phyloP scores from a whole-genome alignment of 2,888 invertebrate species.

The Drosophila mettleri region DNA sequence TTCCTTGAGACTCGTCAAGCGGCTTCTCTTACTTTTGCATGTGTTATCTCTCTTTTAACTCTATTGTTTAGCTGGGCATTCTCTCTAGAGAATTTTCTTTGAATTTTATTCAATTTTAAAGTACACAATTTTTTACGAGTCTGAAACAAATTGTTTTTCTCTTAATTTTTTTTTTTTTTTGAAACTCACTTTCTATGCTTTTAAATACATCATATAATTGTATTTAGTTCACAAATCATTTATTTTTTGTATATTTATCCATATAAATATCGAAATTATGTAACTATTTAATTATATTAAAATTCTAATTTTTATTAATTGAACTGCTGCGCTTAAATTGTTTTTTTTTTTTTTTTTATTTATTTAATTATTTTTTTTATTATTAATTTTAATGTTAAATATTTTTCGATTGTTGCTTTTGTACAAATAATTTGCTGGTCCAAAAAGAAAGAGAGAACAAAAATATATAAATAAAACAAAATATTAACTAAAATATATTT shows the following conservation, averaged over 20 bases:
- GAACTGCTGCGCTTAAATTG: slow-evolving; percentile 80
- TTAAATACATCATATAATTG: slow-evolving; percentile 43
- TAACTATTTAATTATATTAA: slow-evolving; percentile 67
- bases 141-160: slow-evolving; percentile 48
- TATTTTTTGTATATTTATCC: slow-evolving; percentile 47
- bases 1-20: slow-evolving; percentile 28
- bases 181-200: slow-evolving; percentile 54
- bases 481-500: slow-evolving; percentile 48
- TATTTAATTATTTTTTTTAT: slow-evolving; percentile 22
- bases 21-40: slow-evolving; percentile 12
- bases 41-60: slow-evolving; percentile 21
- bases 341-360: slow-evolving; percentile 14
- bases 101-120: slow-evolving; percentile 79
- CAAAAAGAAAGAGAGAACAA: slow-evolving; percentile 16
- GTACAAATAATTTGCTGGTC: slow-evolving; percentile 30
- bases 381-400: slow-evolving; percentile 16
- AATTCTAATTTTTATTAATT: slow-evolving; percentile 81
- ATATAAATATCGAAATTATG: slow-evolving; percentile 68
- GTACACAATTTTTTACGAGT: slow-evolving; percentile 71
- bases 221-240: slow-evolving; percentile 21
- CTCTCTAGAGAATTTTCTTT: slow-evolving; percentile 45
- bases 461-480: slow-evolving; percentile 30
- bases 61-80: slow-evolving; percentile 29
- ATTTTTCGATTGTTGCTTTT: slow-evolving; percentile 29
- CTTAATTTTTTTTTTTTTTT: slow-evolving; percentile 24